Percentiles rank a stretch among this genome's conserved stretches.
phyloP scores from a whole-genome alignment of 2,888 invertebrate species.

The Perdita meconis region DNA sequence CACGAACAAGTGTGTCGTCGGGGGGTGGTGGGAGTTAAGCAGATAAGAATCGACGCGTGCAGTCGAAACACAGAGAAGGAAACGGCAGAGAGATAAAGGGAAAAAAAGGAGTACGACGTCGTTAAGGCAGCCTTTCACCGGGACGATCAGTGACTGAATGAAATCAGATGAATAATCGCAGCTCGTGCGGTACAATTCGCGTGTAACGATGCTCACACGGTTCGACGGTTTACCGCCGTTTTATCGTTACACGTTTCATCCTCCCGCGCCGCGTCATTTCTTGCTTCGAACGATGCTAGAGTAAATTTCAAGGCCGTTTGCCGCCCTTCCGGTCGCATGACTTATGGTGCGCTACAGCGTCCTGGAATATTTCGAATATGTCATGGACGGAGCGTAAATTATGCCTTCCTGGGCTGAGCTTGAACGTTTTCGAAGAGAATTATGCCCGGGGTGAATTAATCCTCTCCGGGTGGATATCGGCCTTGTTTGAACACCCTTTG shows the following conservation, averaged over 20 bases:
- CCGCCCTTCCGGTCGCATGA: slow-evolving; percentile 14
- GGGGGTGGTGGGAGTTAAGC: too few species aligned
- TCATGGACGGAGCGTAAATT: slow-evolving; percentile 29
- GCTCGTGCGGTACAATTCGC: not conserved
- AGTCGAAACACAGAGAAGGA: not conserved
- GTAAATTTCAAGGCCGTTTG: slow-evolving; percentile 22
- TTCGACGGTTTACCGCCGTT: not conserved
- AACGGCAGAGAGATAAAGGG: not conserved
- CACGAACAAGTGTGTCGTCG: too few species aligned
- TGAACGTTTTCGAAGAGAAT: not conserved
- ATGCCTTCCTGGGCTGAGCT: slow-evolving; percentile 7
- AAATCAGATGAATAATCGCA: not conserved
- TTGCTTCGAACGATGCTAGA: not conserved
- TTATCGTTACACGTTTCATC: slow-evolving; percentile 3
- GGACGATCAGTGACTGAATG: not conserved
- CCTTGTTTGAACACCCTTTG: not conserved
- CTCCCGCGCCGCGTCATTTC: not conserved
- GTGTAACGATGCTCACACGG: not conserved
- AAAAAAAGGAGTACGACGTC: not conserved
- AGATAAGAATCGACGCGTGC: too few species aligned
- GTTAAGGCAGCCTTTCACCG: not conserved
- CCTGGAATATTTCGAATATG: slow-evolving; percentile 30
- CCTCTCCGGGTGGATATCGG: not conserved
- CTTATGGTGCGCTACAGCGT: slow-evolving; percentile 10
- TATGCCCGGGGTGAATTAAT: slow-evolving; percentile 1